phyloP scores from a whole-genome alignment of 2,797 vertebrate genomes.

The Hypotaenidia philippensis region DNA sequence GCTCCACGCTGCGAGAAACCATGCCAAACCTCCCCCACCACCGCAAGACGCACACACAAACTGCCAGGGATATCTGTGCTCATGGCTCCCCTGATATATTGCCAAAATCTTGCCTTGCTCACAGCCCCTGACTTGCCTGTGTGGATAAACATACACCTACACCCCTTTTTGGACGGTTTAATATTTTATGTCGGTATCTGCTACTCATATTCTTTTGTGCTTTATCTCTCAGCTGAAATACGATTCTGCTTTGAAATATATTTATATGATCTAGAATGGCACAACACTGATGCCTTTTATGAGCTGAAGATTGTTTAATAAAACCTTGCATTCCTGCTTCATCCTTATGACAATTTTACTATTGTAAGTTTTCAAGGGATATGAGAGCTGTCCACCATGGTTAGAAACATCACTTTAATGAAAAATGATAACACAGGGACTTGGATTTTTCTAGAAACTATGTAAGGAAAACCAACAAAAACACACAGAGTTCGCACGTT shows the following conservation, averaged over 20 bases:
- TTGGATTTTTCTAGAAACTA: conserved; percentile 62
- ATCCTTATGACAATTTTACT: conserved; percentile 77
- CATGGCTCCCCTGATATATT: background rate
- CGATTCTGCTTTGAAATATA: conserved; percentile 67
- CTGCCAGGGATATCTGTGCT: background rate
- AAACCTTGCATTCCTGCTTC: conserved; percentile 71
- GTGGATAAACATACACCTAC: conserved; percentile 8
- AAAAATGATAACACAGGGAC: conserved; percentile 65
- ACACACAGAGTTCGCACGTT: background rate
- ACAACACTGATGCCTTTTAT: conserved; percentile 70
- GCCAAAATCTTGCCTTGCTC: conserved; percentile 7
- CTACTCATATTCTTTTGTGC: conserved; percentile 50
- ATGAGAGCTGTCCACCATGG: conserved; percentile 71
- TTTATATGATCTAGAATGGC: conserved; percentile 71
- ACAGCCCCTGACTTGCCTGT: background rate
- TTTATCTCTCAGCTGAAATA: conserved; percentile 63
- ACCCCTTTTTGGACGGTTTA: conserved; percentile 1
- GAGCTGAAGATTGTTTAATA: conserved; percentile 71
- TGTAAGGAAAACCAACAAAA: conserved; percentile 31
- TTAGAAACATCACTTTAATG: conserved; percentile 75
- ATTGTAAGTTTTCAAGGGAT: conserved; percentile 74
- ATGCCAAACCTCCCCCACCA: background rate
- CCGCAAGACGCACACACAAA: background rate
- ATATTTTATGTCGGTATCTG: conserved; percentile 31
- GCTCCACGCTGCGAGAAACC: fast-evolving